Conservation (phyloP, 53 echinoderm and acorn worm species). For the Arbacia lixula region DNA sequence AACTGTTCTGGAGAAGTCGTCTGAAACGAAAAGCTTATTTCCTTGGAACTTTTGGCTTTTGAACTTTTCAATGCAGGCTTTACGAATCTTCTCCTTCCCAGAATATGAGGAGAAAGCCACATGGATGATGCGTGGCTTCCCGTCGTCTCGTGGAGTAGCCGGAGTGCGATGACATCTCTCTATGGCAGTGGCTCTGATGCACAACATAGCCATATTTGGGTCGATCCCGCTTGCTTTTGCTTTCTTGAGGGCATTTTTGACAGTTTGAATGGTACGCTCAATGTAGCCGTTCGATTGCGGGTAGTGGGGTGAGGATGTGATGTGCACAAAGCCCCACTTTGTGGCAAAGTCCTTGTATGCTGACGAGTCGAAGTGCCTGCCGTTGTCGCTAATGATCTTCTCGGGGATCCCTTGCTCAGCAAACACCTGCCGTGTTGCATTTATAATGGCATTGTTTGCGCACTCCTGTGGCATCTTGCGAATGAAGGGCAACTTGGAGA, state of each 20-base stretch:
- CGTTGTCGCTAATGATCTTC: slow-evolving; percentile 70
- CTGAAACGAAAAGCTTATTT: slow-evolving; percentile 6
- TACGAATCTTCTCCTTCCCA: slow-evolving; percentile 6
- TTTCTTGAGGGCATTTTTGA: slow-evolving; percentile 68
- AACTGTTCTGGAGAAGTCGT: slow-evolving; percentile 2
- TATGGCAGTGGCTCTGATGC: too few relatives aligned
- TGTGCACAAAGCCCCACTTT: slow-evolving; percentile 69
- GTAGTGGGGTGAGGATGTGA: slow-evolving; percentile 70
- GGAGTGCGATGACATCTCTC: slow-evolving; percentile 18
- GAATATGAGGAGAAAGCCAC: neutral
- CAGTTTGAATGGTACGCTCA: slow-evolving; percentile 66
- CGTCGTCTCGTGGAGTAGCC: neutral
- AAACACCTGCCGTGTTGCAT: slow-evolving; percentile 51
- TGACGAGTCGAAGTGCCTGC: slow-evolving; percentile 56
- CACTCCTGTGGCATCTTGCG: slow-evolving; percentile 24
- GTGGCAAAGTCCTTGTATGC: slow-evolving; percentile 67
- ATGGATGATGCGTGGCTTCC: slow-evolving; percentile 7
- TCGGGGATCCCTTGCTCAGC: slow-evolving; percentile 70
- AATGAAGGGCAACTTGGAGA: slow-evolving; percentile 71
- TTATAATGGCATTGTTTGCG: slow-evolving; percentile 57
- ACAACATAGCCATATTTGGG: too few relatives aligned
- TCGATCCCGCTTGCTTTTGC: slow-evolving; percentile 33
- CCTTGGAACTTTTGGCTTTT: neutral
- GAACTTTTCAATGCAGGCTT: slow-evolving; percentile 12
- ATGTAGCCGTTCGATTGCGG: slow-evolving; percentile 74